Evolutionary conservation across 1,140 invertebrate species (phyloP).

Genomic region (Magallana gigas): DNA sequence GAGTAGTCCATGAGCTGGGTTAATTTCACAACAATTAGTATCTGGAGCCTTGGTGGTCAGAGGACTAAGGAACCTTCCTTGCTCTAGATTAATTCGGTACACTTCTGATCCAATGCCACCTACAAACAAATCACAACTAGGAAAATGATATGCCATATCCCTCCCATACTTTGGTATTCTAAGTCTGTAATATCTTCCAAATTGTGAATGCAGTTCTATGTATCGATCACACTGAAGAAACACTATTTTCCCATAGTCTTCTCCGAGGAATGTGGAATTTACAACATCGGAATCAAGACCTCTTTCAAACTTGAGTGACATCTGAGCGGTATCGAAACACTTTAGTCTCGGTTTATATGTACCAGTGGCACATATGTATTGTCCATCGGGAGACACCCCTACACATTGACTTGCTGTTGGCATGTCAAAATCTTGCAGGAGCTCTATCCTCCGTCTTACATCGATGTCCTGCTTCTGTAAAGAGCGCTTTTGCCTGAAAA

Average conservation of each 20-base stretch:
- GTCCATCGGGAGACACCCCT: constrained; percentile 92
- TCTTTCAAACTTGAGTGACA: constrained; percentile 98
- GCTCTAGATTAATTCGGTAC: constrained; percentile 96
- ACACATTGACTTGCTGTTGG: constrained; percentile 93
- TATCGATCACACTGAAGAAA: constrained; percentile 86
- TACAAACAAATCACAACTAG: constrained; percentile 94
- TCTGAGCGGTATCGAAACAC: constrained; percentile 97
- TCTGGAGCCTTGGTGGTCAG: constrained; percentile 85
- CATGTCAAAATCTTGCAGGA: constrained; percentile 99
- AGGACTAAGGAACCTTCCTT: constrained; percentile 94
- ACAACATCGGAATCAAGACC: constrained; percentile 96
- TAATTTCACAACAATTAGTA: constrained; percentile 91
- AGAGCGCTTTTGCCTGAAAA: constrained; percentile 91
- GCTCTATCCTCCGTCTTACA: constrained; percentile 92
- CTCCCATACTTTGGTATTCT: constrained; percentile 97
- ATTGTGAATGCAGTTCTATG: constrained; percentile 96
- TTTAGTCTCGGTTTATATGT: constrained; percentile 97
- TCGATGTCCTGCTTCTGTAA: constrained; percentile 94
- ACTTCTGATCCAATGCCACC: constrained; percentile 94
- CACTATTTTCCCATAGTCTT: constrained; percentile 82
- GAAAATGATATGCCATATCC: constrained; percentile 94
- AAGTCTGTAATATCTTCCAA: constrained; percentile 93
- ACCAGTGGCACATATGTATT: constrained; percentile 93
- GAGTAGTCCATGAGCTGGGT: constrained; percentile 92
- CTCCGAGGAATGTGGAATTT: constrained; percentile 81